phyloP scores from a whole-genome alignment of 2,888 invertebrate genomes.

The Meteorus colon region DNA sequence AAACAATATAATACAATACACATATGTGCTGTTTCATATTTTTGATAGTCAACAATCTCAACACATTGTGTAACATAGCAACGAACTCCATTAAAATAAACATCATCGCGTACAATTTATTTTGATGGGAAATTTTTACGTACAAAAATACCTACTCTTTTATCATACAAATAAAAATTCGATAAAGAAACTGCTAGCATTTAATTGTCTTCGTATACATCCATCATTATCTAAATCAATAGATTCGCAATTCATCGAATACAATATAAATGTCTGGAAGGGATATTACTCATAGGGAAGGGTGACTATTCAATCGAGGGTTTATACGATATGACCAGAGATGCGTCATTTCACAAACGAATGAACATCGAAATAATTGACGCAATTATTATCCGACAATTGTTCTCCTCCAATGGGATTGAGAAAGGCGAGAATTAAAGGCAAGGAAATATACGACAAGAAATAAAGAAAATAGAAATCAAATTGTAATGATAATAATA shows the following conservation, averaged over 20 bases:
- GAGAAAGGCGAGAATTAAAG: not conserved
- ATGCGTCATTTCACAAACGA: conserved; percentile 41
- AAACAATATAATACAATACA: no score
- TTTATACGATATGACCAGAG: not conserved
- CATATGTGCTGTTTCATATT: no score
- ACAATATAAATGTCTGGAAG: no score
- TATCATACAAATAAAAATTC: no score
- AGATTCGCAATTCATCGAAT: not conserved
- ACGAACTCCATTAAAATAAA: no score
- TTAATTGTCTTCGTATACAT: not conserved
- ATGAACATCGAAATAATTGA: conserved; percentile 51
- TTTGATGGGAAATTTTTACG: no score
- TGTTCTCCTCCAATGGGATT: not conserved
- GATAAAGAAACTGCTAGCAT: no score
- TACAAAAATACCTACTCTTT: no score
- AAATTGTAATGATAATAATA: not conserved
- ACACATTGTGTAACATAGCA: no score
- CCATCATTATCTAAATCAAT: not conserved
- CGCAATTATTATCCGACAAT: conserved; percentile 39
- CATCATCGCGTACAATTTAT: no score
- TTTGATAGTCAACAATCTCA: no score
- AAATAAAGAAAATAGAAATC: not conserved
- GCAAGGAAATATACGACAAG: not conserved
- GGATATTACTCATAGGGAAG: not conserved
- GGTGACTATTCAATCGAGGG: not conserved